A percentile compares a stretch with the other conserved stretches of the same genome.
phyloP scores from a whole-genome alignment of 2,888 invertebrate species.

The Lumbricus terrestris region DNA sequence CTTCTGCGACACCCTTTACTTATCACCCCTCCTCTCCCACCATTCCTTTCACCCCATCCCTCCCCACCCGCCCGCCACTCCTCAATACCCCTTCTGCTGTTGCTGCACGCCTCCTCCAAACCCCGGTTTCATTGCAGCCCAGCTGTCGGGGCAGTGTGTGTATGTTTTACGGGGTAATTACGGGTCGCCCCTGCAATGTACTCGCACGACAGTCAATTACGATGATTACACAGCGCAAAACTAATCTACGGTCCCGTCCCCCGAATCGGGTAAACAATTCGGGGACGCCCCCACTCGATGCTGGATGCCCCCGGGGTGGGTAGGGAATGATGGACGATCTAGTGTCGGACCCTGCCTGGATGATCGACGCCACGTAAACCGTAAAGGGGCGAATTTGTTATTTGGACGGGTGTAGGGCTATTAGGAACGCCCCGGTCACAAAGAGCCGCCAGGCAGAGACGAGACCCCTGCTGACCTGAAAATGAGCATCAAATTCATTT shows the following conservation, averaged over 20 bases:
- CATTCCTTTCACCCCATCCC: neutral
- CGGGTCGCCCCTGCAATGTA: neutral
- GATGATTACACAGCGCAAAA: neutral
- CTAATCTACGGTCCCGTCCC: neutral
- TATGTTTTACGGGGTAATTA: constrained; percentile 15
- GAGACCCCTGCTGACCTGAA: constrained; percentile 5
- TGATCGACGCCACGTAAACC: neutral
- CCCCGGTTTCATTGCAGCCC: neutral
- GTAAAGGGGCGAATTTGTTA: constrained; percentile 14
- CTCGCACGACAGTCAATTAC: constrained; percentile 7
- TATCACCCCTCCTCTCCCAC: neutral
- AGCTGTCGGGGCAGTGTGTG: constrained; percentile 16
- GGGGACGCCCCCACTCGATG: neutral
- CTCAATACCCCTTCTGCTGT: neutral
- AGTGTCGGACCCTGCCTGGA: neutral
- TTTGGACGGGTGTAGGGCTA: constrained; percentile 11
- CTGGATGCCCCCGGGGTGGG: neutral
- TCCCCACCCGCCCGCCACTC: neutral
- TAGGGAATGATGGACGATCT: constrained; percentile 14
- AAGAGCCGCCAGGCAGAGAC: neutral
- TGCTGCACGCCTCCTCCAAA: neutral
- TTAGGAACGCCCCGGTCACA: neutral
- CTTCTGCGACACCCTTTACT: neutral
- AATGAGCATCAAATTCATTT: constrained; percentile 16
- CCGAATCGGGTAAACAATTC: constrained; percentile 7